Conservation (phyloP, 2,113 vertebrate species). For the Clinocottus analis region DNA sequence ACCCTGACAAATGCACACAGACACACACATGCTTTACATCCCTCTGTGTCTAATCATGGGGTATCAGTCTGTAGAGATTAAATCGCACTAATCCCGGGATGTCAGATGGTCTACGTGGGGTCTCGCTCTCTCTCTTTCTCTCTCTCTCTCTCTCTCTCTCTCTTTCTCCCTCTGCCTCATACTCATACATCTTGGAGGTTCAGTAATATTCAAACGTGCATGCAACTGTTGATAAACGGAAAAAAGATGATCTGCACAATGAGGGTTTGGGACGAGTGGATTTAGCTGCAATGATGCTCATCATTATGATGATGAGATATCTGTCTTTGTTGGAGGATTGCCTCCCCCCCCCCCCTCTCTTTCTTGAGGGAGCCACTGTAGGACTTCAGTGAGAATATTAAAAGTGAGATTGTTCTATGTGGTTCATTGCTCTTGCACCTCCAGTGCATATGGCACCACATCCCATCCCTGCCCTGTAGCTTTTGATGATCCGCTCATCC, state of each 20-base stretch:
- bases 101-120: conserved; percentile 52
- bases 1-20: conserved; percentile 23
- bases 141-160: conserved; percentile 6
- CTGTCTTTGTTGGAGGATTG: not conserved
- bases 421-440: conserved; percentile 30
- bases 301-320: not conserved
- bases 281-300: not conserved
- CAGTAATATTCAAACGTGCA: conserved; percentile 12
- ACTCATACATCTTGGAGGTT: conserved; percentile 48
- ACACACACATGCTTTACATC: not conserved
- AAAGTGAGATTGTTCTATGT: conserved; percentile 23
- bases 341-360: not conserved
- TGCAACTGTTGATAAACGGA: conserved; percentile 44
- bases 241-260: conserved; percentile 10
- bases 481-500: conserved; percentile 55
- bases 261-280: not conserved
- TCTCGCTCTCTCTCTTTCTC: not conserved
- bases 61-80: conserved; percentile 63
- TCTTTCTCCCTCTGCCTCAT: not conserved
- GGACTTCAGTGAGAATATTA: conserved; percentile 7
- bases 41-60: conserved; percentile 49
- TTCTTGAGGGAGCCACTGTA: not conserved
- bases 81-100: conserved; percentile 45
- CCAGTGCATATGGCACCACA: conserved; percentile 12
- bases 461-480: conserved; percentile 9